Conservation (phyloP, 2,888 invertebrate species). For the Ichneumoninae sp. region DNA sequence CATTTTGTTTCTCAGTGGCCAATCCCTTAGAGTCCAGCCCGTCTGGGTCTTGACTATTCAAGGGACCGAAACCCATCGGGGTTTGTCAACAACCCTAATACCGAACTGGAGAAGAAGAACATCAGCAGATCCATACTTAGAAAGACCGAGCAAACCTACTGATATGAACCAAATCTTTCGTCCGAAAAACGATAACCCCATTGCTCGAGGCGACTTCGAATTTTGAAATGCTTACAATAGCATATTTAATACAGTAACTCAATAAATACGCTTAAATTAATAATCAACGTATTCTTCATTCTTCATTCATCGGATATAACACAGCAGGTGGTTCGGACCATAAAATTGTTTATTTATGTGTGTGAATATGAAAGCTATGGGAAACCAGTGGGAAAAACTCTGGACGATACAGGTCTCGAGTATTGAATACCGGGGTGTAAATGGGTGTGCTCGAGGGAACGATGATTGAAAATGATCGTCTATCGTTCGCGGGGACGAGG, state of each 20-base stretch:
- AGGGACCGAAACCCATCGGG: too few species aligned
- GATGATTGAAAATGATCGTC: conserved; percentile 68
- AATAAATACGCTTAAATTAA: neutral
- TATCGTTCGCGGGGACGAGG: conserved; percentile 39
- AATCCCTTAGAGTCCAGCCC: too few species aligned
- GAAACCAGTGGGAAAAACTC: conserved; percentile 1
- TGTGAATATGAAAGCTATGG: neutral
- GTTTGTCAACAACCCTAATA: neutral
- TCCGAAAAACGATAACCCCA: neutral
- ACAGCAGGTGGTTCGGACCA: neutral
- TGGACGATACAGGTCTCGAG: neutral
- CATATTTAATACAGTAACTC: neutral
- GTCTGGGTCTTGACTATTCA: too few species aligned
- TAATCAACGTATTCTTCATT: neutral
- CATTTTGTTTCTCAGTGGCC: too few species aligned
- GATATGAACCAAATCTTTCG: neutral
- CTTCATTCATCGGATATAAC: too few species aligned
- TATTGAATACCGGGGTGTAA: conserved; percentile 11
- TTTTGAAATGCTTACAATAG: neutral
- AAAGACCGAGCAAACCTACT: neutral
- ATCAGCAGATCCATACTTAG: neutral
- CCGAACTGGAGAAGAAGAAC: neutral
- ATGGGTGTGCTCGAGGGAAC: conserved; percentile 45
- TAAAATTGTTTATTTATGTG: neutral
- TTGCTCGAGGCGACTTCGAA: neutral